Evolutionary conservation across 2,113 vertebrate species (phyloP), one percentile per base, ranked within the genome.

Genomic region (Oenanthe oenanthe): DNA sequence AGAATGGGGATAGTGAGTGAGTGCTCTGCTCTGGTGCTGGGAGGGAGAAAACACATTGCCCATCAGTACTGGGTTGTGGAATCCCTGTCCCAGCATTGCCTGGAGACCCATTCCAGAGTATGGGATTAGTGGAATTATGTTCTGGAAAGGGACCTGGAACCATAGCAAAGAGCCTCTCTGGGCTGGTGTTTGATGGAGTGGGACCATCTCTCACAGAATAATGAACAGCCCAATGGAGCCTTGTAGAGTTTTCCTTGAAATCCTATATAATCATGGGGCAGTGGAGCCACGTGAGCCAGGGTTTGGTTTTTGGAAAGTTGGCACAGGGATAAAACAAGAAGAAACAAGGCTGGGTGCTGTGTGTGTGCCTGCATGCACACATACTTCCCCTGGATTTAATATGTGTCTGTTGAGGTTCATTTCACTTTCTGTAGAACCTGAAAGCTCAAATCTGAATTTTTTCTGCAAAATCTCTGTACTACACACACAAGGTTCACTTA

Each of bases 281-380:
- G 15, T 12, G 14, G 21, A 21, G 34, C 20, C 38, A 13, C 0
- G 0, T 38, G 40, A 72, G 25, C 28, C 56, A 40, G 28, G n/a
- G 10, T 85, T 60, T 86, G 56, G 14, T 9, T 15, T 15, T 10
- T 48, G 38, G 13, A 42, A 31, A 48, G n/a, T 2, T 72, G 57
- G 12, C 0, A 0, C 4, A 72, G 28, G 65, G 10, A 19, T 11
- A 43, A 73, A 77, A 71, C 0, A 1, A 67, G 22, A 36, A 21
- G 45, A 36, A n/a, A 75, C 73, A 79, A 38, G 51, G 9, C 29
- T n/a, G 45, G 12, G 7, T 65, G 53, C 14, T 79, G 1, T 60
- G 3, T 29, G 28, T 45, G 17, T 19, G 32, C 6, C 12, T 48
- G 67, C 7, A 3, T 40, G 19, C 25, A 54, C 29, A 12, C 25